Conservation (phyloP, 1,140 invertebrate genomes). For the Cydia fagiglandana region DNA sequence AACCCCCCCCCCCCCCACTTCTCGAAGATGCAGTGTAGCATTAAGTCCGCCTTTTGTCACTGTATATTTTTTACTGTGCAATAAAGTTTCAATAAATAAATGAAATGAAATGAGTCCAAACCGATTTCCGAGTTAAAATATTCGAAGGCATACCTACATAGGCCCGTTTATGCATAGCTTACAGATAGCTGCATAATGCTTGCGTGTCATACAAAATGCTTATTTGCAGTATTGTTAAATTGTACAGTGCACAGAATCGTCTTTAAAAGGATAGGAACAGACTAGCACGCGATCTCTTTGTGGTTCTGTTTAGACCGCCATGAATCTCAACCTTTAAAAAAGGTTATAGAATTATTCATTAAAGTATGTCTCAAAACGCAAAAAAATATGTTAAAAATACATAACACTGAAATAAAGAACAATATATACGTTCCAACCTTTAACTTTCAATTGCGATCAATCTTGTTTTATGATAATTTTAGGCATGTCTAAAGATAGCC, state of each 20-base stretch:
- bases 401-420: not conserved
- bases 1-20: no score
- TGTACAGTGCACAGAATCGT: slow-evolving; percentile 32
- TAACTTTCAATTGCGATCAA: not conserved
- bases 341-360: not conserved
- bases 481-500: no score
- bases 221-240: slow-evolving; percentile 43
- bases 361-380: no score
- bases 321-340: not conserved
- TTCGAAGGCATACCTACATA: slow-evolving; percentile 8
- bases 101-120: not conserved
- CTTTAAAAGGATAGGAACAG: not conserved
- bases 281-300: slow-evolving; percentile 11
- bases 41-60: no score
- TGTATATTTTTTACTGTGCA: no score
- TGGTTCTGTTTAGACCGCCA: not conserved
- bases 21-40: no score
- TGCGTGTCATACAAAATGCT: slow-evolving; percentile 44
- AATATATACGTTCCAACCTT: slow-evolving; percentile 2
- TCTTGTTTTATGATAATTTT: not conserved
- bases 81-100: no score
- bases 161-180: slow-evolving; percentile 29
- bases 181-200: slow-evolving; percentile 42
- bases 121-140: slow-evolving; percentile 19
- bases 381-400: no score